Evolutionary conservation across 2,888 invertebrate species (phyloP).

Genomic region (Campoplex nolae): DNA sequence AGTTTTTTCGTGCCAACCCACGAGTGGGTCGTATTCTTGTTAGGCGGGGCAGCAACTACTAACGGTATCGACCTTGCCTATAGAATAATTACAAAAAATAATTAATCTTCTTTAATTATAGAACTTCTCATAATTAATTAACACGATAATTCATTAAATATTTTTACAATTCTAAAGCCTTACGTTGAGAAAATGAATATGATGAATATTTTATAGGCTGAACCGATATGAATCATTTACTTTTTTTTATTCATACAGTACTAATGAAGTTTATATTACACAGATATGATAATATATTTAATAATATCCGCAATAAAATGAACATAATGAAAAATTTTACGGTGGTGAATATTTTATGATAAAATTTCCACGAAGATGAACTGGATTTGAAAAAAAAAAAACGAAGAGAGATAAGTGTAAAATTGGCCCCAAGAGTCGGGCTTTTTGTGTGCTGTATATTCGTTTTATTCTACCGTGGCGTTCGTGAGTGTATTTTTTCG

Average conservation of each 20-base stretch:
- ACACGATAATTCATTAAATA: background rate
- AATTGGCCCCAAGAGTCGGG: background rate
- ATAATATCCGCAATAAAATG: background rate
- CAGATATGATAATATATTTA: background rate
- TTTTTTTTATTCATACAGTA: background rate
- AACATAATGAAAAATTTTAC: background rate
- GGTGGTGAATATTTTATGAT: background rate
- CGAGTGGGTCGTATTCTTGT: background rate
- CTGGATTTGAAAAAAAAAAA: background rate
- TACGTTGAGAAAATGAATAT: background rate
- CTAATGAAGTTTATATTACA: background rate
- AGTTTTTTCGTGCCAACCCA: background rate
- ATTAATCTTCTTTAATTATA: background rate
- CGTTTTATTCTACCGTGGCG: constrained; percentile 62
- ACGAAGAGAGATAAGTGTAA: background rate
- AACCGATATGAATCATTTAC: background rate
- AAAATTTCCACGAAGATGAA: background rate
- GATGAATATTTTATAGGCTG: background rate
- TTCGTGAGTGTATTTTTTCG: constrained; percentile 69
- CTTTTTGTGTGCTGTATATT: background rate
- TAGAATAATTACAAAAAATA: constrained; percentile 1
- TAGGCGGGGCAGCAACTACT: background rate
- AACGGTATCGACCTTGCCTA: background rate
- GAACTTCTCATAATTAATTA: background rate
- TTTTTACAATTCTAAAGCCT: background rate